A percentile compares a stretch with the other conserved stretches of the same genome.
These are phyloP conservation scores for Anguilla marmorata DNA, from an alignment of 2,797 vertebrate species.

Conservation along the genomic window DNA sequence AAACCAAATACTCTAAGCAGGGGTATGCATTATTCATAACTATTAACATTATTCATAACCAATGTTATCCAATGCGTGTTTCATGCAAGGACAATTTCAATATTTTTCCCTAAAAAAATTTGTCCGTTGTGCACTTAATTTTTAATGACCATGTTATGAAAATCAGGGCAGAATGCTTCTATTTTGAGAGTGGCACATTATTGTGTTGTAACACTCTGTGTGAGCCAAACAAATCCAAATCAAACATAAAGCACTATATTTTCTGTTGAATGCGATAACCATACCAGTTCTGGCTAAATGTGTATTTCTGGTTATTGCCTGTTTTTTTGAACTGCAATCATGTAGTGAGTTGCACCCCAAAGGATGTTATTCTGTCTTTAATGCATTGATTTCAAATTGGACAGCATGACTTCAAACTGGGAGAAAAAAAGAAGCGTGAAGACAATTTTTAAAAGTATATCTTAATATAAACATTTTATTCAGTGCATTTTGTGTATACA, in stretches of 20 bases:
- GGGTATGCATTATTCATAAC: neutral
- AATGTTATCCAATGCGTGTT: neutral
- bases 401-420: neutral
- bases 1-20: neutral
- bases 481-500: constrained; percentile 98
- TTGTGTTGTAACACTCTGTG: neutral
- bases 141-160: neutral
- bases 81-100: neutral
- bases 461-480: constrained; percentile 99
- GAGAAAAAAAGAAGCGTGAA: constrained; percentile 54
- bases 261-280: neutral
- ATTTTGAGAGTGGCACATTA: neutral
- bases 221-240: neutral
- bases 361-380: no score
- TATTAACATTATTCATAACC: neutral
- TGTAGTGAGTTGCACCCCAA: no score
- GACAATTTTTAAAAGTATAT: constrained; percentile 86
- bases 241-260: neutral
- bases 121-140: neutral
- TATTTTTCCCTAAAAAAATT: neutral
- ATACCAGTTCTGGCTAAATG: neutral
- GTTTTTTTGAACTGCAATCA: neutral
- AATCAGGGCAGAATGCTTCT: neutral
- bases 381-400: no score
- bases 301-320: neutral